Conservation (phyloP, 2,113 vertebrate species). For the Albula goreensis region DNA sequence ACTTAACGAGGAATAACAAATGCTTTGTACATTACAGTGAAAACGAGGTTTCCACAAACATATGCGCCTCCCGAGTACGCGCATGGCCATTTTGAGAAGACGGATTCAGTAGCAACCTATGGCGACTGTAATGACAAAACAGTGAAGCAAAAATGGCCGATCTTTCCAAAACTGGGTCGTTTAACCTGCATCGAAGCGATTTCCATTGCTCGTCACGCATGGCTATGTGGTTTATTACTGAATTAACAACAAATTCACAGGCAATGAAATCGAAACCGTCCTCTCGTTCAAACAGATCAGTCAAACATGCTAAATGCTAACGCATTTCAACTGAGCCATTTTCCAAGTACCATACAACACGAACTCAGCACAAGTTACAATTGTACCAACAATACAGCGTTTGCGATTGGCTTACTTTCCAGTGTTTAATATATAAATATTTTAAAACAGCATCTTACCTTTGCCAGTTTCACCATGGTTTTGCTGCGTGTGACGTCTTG, state of each 20-base stretch:
- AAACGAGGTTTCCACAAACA: neutral
- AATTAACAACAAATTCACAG: neutral
- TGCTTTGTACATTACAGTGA: neutral
- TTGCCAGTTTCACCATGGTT: slow-evolving; percentile 74
- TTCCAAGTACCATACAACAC: slow-evolving; percentile 4
- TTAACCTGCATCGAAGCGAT: slow-evolving; percentile 1
- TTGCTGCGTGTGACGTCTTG: slow-evolving; percentile 47
- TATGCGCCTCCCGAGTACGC: slow-evolving; percentile 29
- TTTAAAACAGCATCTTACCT: slow-evolving; percentile 58
- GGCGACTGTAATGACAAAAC: slow-evolving; percentile 38
- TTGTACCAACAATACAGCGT: neutral
- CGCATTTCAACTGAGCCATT: neutral
- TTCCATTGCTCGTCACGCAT: neutral
- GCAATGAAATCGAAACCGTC: neutral
- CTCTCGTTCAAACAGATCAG: neutral
- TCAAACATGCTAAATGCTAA: neutral
- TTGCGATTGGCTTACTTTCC: neutral
- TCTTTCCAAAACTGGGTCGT: slow-evolving; percentile 16
- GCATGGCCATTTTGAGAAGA: slow-evolving; percentile 53
- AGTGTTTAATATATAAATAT: neutral
- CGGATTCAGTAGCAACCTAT: neutral
- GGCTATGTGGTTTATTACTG: neutral
- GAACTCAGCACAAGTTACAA: slow-evolving; percentile 38
- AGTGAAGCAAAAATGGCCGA: slow-evolving; percentile 46
- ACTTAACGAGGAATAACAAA: neutral